A percentile compares a stretch with the other conserved stretches of the same genome.
Evolutionary conservation across 2,888 invertebrate species (phyloP).

Genomic region (Thymelicus sylvestris): DNA sequence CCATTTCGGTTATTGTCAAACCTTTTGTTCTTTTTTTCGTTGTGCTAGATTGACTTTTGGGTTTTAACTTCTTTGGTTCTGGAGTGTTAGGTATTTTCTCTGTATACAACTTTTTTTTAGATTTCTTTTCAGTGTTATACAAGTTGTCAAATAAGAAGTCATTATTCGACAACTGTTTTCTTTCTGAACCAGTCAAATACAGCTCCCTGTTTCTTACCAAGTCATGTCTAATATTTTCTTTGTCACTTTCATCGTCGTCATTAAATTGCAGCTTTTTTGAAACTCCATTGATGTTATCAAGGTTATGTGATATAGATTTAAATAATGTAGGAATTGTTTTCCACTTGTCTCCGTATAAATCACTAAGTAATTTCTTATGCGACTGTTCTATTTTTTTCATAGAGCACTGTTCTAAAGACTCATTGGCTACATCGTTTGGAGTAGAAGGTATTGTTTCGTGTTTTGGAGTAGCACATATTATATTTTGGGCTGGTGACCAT

Average conservation of each 20-base stretch:
- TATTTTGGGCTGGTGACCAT: constrained; percentile 76
- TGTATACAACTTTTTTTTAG: constrained; percentile 72
- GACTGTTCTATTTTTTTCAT: constrained; percentile 71
- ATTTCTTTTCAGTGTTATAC: constrained; percentile 59
- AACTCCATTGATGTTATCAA: constrained; percentile 57
- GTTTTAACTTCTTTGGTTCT: constrained; percentile 56
- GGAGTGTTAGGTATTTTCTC: constrained; percentile 68
- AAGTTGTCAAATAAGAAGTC: constrained; percentile 38
- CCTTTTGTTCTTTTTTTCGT: constrained; percentile 63
- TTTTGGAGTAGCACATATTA: constrained; percentile 68
- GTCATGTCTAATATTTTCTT: constrained; percentile 65
- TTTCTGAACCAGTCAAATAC: constrained; percentile 65
- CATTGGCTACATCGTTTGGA: constrained; percentile 68
- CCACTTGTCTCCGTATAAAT: constrained; percentile 84
- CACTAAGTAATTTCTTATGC: constrained; percentile 73
- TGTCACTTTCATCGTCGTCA: constrained; percentile 69
- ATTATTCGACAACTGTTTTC: constrained; percentile 55
- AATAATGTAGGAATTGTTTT: constrained; percentile 77
- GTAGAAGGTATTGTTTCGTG: constrained; percentile 64
- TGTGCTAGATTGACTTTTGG: constrained; percentile 54
- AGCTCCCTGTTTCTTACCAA: constrained; percentile 61
- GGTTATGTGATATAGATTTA: constrained; percentile 61
- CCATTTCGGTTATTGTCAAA: constrained; percentile 71
- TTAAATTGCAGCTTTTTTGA: constrained; percentile 66
- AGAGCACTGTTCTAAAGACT: constrained; percentile 70